Base-by-base conservation (phyloP, 2,888 invertebrate species). In the Hartigia nigra region DNA sequence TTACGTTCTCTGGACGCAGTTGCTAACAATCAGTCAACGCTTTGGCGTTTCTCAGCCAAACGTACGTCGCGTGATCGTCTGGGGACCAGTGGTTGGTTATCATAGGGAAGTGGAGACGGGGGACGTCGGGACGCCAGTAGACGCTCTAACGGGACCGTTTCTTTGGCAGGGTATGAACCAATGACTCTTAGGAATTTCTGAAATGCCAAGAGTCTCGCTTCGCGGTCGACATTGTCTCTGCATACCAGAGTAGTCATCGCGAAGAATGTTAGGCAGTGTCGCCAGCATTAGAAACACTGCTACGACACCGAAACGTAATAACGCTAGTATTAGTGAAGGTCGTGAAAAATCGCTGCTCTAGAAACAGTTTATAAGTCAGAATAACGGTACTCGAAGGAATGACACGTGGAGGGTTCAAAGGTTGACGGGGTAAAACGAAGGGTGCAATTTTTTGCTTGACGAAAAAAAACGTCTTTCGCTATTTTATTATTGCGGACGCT, bases 141-240 rank as follows among this genome's bases (percentile, higher is more conserved):
- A 23, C 31, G 74, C 12, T 74, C 34, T 4, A 14, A 31, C 34
- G 32, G 74, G 37, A 72, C 74, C 32, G 39, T 37, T 39, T 74
- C 39, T 55, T 31, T n/a, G 76, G 76, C 32, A 69, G 75, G 75
- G 36, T 14, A 35, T 39, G 34, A 76, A 37, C 39, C 72, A 55
- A 35, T 12, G 74, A 75, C 32, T 31, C 31, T 32, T 31, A 72
- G 34, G 72, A 72, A 72, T 72, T 31, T 1, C 2, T 9, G 72
- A 72, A 72, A 72, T 72, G 9, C 31, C 31, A 4, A 1, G 55
- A 55, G 23, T 55, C 23, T 55, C 23, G 55, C 55, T 55, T 55
- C 23, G 14, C 55, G 55, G 2, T 55, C 55, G 55, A 55, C 55
- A 23, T 23, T 55, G 55, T 55, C 9, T 55, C 55, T 23, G 55